These are phyloP conservation scores for Pampus argenteus DNA, from an alignment of 2,797 vertebrate species.

Conservation along the genomic window DNA sequence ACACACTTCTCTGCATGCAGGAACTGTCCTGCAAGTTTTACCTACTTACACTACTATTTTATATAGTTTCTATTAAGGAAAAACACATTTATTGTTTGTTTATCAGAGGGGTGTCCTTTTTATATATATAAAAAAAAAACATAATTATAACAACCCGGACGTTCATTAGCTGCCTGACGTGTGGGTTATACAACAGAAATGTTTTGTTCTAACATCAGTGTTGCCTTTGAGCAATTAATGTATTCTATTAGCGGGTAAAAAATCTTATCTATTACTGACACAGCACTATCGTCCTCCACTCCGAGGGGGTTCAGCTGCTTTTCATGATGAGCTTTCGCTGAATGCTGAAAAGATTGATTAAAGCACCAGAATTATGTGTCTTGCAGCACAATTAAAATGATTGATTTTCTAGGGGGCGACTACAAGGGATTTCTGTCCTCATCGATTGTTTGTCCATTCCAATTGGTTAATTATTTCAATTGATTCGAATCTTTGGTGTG, in stretches of 20 bases:
- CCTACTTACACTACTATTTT: too few species aligned
- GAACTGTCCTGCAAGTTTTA: too few species aligned
- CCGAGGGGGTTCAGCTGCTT: conserved; percentile 32
- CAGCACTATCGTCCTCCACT: conserved; percentile 39
- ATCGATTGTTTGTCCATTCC: conserved; percentile 66
- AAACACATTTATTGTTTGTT: background rate
- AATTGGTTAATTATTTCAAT: conserved; percentile 71
- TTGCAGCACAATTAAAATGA: conserved; percentile 66
- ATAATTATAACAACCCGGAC: background rate
- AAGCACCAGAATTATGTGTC: conserved; percentile 61
- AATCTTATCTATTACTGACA: conserved; percentile 39
- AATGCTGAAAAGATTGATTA: conserved; percentile 60
- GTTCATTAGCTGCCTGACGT: conserved; percentile 18
- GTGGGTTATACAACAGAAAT: conserved; percentile 31
- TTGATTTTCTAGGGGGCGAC: conserved; percentile 50
- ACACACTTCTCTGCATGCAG: too few species aligned
- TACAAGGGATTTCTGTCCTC: conserved; percentile 45
- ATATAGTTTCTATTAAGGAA: background rate
- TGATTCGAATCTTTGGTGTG: conserved; percentile 38
- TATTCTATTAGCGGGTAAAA: conserved; percentile 34
- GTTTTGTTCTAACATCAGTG: conserved; percentile 31
- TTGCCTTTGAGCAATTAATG: conserved; percentile 21
- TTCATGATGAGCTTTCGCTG: conserved; percentile 42
- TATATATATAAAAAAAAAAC: background rate
- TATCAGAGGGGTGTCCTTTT: background rate